Percentiles rank a stretch among this genome's conserved stretches.
These are phyloP conservation scores for Geococcyx californianus DNA, from an alignment of 2,113 vertebrate species.

Conservation along the genomic window DNA sequence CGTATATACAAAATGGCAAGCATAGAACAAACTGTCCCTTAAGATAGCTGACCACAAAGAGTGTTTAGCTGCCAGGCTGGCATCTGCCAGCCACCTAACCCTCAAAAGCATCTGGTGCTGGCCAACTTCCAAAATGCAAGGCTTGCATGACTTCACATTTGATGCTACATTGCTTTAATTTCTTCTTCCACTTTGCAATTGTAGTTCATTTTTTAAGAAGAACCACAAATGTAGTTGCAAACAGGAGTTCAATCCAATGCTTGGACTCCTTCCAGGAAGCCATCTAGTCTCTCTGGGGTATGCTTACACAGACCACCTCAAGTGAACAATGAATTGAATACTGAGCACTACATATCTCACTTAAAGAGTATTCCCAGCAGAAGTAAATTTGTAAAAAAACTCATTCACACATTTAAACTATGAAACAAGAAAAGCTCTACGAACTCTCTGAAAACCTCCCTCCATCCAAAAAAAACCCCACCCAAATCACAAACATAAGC, in stretches of 20 bases:
- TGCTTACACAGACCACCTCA: background rate
- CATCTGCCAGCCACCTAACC: slow-evolving; percentile 44
- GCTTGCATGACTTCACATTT: background rate
- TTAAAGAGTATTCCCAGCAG: background rate
- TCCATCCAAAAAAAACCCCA: background rate
- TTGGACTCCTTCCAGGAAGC: background rate
- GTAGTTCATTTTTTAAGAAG: background rate
- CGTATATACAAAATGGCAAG: background rate
- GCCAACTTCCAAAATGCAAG: background rate
- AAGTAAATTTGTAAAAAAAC: background rate
- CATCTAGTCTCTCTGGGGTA: background rate
- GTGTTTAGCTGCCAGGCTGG: slow-evolving; percentile 23
- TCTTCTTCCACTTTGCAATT: background rate
- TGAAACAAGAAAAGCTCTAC: background rate
- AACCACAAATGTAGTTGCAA: background rate
- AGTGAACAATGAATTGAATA: background rate
- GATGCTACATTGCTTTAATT: background rate
- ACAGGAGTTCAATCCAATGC: background rate
- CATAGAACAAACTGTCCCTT: slow-evolving; percentile 34
- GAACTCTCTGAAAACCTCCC: background rate
- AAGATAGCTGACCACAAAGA: background rate
- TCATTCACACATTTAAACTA: background rate
- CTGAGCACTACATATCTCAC: background rate
- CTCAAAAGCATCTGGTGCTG: slow-evolving; percentile 14
- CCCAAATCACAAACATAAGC: background rate